Evolutionary conservation across 2,888 invertebrate species (phyloP).

Genomic region (Altica lythri): DNA sequence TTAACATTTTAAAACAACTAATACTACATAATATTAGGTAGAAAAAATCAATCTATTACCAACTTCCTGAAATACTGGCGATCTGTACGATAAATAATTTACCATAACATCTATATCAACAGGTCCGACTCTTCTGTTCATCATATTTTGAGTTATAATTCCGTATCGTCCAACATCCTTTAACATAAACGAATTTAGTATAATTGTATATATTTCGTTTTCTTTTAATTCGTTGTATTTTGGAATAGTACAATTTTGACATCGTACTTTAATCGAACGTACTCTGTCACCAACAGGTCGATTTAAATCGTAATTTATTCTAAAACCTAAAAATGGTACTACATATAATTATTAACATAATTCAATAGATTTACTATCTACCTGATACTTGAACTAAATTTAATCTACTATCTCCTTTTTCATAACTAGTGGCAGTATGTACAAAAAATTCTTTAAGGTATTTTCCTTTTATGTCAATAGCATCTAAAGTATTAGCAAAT

Average conservation of each 20-base stretch:
- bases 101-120: constrained; percentile 63
- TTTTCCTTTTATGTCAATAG: constrained; percentile 71
- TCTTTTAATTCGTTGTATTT: constrained; percentile 64
- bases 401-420: constrained; percentile 47
- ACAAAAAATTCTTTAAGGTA: constrained; percentile 68
- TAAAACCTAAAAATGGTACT: constrained; percentile 59
- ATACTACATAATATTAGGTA: neutral
- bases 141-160: constrained; percentile 59
- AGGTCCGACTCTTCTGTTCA: constrained; percentile 57
- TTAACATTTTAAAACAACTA: no score
- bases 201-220: constrained; percentile 64
- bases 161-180: constrained; percentile 72
- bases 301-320: constrained; percentile 65
- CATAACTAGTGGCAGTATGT: constrained; percentile 57
- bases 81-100: constrained; percentile 59
- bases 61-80: constrained; percentile 58
- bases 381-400: constrained; percentile 67
- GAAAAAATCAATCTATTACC: neutral
- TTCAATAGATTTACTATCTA: constrained; percentile 38
- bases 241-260: constrained; percentile 68
- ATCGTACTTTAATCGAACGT: constrained; percentile 61
- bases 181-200: constrained; percentile 66
- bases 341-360: neutral
- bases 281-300: constrained; percentile 65
- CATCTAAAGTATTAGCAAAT: constrained; percentile 75